Percentiles rank a stretch among this genome's conserved stretches.
phyloP scores from a whole-genome alignment of 2,113 vertebrate genomes.

The Xenopus laevis region DNA sequence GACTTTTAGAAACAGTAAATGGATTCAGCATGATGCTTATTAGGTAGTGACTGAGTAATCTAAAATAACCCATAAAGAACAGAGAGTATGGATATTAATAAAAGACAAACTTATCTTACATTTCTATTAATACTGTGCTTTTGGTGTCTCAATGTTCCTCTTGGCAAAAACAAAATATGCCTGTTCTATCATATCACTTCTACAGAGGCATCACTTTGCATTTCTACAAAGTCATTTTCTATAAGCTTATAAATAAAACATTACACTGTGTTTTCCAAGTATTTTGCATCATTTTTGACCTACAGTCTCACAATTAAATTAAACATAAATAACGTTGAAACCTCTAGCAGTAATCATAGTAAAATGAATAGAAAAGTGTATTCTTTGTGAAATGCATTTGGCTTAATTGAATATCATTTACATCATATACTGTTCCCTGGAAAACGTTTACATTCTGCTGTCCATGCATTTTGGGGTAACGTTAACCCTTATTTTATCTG shows the following conservation, averaged over 20 bases:
- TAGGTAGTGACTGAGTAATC: too few species aligned
- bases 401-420: conserved; percentile 2
- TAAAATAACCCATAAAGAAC: too few species aligned
- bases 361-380: neutral
- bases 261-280: neutral
- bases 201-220: conserved; percentile 2
- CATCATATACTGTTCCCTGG: neutral
- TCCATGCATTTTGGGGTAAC: neutral
- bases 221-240: neutral
- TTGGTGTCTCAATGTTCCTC: too few species aligned
- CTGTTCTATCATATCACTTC: too few species aligned
- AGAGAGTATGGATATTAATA: too few species aligned
- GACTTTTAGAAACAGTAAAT: too few species aligned
- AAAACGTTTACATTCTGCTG: neutral
- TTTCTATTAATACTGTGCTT: too few species aligned
- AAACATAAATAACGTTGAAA: neutral
- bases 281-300: conserved; percentile 13
- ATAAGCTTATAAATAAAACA: conserved; percentile 16
- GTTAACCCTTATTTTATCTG: too few species aligned
- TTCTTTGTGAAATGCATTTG: neutral
- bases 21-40: too few species aligned
- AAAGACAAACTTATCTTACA: too few species aligned
- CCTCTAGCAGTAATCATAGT: neutral
- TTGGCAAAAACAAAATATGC: too few species aligned
- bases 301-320: conserved; percentile 10